A percentile compares a stretch with the other conserved stretches of the same genome.
Conservation (phyloP, 2,888 invertebrate genomes). For the Nebria salina region DNA sequence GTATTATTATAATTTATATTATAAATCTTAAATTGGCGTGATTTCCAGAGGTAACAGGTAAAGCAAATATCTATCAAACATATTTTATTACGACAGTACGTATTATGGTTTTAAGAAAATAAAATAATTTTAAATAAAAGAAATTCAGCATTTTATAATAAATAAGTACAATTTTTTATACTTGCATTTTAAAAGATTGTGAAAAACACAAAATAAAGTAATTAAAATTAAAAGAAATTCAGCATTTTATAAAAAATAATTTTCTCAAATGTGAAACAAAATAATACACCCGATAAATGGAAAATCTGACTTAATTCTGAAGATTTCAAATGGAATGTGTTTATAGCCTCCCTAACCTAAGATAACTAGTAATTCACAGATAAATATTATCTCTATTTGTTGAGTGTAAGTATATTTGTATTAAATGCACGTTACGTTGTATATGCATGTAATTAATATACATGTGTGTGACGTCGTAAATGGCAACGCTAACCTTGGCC, state of each 20-base stretch:
- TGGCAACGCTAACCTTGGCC: slow-evolving; percentile 10
- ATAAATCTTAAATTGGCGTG: background rate
- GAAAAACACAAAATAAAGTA: too few relatives aligned
- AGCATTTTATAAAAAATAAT: too few relatives aligned
- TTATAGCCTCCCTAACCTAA: slow-evolving; percentile 16
- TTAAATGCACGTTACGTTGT: background rate
- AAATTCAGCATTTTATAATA: too few relatives aligned
- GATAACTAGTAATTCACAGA: slow-evolving; percentile 9
- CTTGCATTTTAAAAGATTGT: too few relatives aligned
- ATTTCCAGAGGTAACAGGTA: background rate
- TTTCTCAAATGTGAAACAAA: too few relatives aligned
- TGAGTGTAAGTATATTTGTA: background rate
- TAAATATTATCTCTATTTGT: background rate
- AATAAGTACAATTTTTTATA: too few relatives aligned
- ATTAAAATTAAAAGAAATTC: too few relatives aligned
- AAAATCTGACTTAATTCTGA: background rate
- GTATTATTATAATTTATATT: background rate
- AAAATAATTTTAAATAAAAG: too few relatives aligned
- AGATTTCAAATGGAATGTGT: background rate
- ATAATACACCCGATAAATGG: too few relatives aligned
- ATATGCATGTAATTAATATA: slow-evolving; percentile 2
- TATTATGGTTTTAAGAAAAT: too few relatives aligned
- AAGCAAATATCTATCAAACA: too few relatives aligned
- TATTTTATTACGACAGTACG: too few relatives aligned
- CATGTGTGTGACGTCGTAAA: slow-evolving; percentile 9